Conservation (phyloP, 2,113 vertebrate species). For the Caranx ignobilis region DNA sequence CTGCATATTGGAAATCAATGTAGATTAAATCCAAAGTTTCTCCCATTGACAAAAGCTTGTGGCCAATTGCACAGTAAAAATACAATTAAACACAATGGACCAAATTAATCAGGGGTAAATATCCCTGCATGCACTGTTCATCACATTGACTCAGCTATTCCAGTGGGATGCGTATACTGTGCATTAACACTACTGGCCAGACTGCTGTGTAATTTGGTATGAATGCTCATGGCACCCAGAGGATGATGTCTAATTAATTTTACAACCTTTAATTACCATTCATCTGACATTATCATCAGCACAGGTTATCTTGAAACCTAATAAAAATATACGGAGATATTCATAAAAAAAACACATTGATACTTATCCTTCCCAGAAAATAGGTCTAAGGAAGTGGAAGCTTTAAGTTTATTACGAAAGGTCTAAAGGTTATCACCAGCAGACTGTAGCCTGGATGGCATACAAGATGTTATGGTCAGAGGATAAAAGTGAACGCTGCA, state of each 20-base stretch:
- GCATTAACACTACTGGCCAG: neutral
- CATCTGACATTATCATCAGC: neutral
- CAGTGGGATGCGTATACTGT: neutral
- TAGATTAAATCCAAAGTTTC: neutral
- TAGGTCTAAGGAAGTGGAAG: too few relatives aligned
- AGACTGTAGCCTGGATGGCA: neutral
- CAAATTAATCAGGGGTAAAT: slow-evolving; percentile 7
- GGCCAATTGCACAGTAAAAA: slow-evolving; percentile 1
- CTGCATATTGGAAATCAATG: slow-evolving; percentile 4
- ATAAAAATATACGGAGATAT: neutral
- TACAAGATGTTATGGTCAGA: neutral
- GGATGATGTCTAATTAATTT: neutral
- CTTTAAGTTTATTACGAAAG: neutral
- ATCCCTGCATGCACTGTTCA: neutral
- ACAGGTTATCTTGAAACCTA: neutral
- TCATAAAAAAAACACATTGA: neutral
- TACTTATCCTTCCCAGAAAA: too few relatives aligned
- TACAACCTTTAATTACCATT: neutral
- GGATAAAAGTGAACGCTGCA: neutral
- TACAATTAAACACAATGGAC: neutral
- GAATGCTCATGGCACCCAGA: neutral
- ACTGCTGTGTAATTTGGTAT: neutral
- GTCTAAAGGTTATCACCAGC: neutral
- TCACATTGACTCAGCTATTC: neutral
- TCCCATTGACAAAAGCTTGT: neutral